Conservation (phyloP, 2,113 vertebrate genomes). For the Takifugu bimaculatus region DNA sequence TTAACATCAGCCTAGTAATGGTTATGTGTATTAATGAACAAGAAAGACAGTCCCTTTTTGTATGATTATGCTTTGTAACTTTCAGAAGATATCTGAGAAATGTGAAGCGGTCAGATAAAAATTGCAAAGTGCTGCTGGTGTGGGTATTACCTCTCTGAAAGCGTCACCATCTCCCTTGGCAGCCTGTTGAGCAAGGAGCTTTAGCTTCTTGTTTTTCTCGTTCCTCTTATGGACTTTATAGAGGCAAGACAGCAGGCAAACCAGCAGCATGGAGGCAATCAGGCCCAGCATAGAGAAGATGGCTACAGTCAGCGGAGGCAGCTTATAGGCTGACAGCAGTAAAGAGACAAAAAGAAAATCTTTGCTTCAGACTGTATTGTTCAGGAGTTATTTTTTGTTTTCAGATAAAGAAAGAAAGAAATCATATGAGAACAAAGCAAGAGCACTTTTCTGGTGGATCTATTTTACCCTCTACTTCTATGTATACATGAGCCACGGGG, state of each 20-base stretch:
- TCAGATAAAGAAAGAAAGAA: too few species aligned
- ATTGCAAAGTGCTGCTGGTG: neutral
- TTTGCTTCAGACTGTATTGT: too few species aligned
- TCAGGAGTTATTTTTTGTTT: too few species aligned
- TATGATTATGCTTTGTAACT: neutral
- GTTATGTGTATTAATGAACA: neutral
- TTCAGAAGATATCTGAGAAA: too few species aligned
- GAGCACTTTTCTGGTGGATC: neutral
- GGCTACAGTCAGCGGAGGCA: constrained; percentile 61
- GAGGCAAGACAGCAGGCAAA: constrained; percentile 74
- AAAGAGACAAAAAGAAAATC: neutral
- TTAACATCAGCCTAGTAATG: neutral
- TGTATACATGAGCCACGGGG: constrained; percentile 61
- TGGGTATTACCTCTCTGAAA: constrained; percentile 72
- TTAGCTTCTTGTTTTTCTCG: constrained; percentile 68
- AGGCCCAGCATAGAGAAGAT: constrained; percentile 68
- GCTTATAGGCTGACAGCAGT: constrained; percentile 56
- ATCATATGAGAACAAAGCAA: neutral
- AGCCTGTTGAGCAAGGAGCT: constrained; percentile 68
- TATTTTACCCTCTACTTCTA: constrained; percentile 64
- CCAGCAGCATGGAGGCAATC: constrained; percentile 69
- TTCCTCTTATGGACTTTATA: constrained; percentile 66
- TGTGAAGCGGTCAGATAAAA: too few species aligned
- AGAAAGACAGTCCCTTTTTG: neutral
- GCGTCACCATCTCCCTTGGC: constrained; percentile 69